Evolutionary conservation across 2,797 vertebrate genomes (phyloP).

Genomic region (Mormyrus hasselquistii): DNA sequence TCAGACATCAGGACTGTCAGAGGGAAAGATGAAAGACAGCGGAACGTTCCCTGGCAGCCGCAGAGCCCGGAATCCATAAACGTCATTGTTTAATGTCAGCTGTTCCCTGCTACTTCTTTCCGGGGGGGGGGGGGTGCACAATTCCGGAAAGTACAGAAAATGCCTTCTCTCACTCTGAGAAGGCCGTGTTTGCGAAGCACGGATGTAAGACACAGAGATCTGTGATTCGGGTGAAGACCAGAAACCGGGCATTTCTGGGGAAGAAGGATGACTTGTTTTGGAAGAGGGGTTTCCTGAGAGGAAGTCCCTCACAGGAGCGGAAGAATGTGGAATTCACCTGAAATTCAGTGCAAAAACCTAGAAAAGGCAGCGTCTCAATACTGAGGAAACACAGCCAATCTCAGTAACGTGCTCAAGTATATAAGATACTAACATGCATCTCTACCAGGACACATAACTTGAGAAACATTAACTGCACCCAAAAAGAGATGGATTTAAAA

Average conservation of each 20-base stretch:
- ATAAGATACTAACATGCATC: background rate
- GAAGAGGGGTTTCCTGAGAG: constrained; percentile 33
- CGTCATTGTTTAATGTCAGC: background rate
- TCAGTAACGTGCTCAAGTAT: background rate
- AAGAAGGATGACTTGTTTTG: constrained; percentile 19
- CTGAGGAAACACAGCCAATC: background rate
- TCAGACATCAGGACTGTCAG: background rate
- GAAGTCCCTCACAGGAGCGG: constrained; percentile 23
- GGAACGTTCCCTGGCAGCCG: background rate
- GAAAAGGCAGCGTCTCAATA: background rate
- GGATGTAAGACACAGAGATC: constrained; percentile 23
- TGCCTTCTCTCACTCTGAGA: background rate
- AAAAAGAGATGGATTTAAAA: background rate
- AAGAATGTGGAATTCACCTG: background rate
- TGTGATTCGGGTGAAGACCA: constrained; percentile 26
- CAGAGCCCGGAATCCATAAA: background rate
- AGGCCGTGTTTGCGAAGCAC: background rate
- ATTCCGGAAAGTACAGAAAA: background rate
- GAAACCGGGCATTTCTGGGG: constrained; percentile 20
- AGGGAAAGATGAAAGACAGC: background rate
- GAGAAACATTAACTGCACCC: background rate
- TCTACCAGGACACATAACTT: background rate
- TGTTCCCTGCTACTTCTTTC: background rate
- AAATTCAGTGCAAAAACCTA: background rate
- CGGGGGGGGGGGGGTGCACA: background rate